A percentile compares a stretch with the other conserved stretches of the same genome.
Conservation (phyloP, 2,113 vertebrate genomes). For the Centropus unirufus region DNA sequence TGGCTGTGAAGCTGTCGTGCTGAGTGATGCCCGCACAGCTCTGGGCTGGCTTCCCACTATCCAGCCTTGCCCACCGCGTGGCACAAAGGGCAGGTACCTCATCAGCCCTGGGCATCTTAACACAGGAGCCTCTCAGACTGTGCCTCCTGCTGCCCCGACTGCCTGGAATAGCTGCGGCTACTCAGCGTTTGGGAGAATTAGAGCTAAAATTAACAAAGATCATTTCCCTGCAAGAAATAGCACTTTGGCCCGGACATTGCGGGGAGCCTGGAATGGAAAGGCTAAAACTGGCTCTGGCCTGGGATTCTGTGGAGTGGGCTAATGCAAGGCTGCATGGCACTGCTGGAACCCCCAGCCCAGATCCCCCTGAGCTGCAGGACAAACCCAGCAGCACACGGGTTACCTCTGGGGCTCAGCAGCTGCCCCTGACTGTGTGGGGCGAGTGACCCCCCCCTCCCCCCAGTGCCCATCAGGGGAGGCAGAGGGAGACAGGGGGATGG, state of each 20-base stretch:
- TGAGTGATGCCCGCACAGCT: rapidly evolving
- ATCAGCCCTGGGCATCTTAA: not conserved
- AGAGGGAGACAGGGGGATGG: not conserved
- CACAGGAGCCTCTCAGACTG: rapidly evolving
- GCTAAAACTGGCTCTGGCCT: not conserved
- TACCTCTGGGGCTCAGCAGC: not conserved
- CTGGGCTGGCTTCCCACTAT: not conserved
- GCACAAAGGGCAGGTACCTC: not conserved
- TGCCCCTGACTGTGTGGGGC: not conserved
- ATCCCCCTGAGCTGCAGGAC: not conserved
- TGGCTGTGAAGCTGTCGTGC: not conserved
- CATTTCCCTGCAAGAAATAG: conserved; percentile 7
- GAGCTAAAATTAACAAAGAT: conserved; percentile 30
- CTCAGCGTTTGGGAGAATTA: not conserved
- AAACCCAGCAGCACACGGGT: not conserved
- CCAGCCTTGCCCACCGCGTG: not conserved
- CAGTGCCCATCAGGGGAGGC: not conserved
- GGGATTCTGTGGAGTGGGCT: not conserved
- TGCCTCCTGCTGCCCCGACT: not conserved
- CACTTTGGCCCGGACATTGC: not conserved
- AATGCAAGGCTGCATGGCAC: not conserved
- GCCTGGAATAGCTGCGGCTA: conserved; percentile 6
- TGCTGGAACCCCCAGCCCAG: not conserved
- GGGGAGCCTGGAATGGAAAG: not conserved
- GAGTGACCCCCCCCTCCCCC: not conserved